Base-by-base conservation (phyloP, 2,797 vertebrate genomes). In the Megaceryle alcyon region DNA sequence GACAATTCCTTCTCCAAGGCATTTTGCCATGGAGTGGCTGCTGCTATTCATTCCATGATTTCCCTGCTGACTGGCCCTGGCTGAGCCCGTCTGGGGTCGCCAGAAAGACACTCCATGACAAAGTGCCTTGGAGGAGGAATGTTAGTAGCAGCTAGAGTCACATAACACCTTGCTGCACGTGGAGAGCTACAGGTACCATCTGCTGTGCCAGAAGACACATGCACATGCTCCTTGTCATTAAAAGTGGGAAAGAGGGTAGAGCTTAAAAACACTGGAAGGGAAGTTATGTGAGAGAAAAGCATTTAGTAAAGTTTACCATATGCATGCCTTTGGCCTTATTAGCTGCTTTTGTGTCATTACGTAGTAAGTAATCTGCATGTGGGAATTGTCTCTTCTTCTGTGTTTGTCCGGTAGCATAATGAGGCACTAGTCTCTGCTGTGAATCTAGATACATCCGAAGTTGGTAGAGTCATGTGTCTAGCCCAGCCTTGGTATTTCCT, bases 171-270 rank as follows among this genome's bases (percentile, higher is more conserved):
- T 17, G 22, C 15, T 39, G 81, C 71, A 89, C 6, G 7, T 82
- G 83, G 82, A 87, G 83, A 80, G 69, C 79, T 0, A 2, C 79
- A 91, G 92, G 89, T 95, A 46, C 90, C 90, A 89, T 87, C 88
- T 96, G 93, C 93, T 88, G 33, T 68, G 76, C 82, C 82, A 85
- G 66, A 86, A 60, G 44, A 71, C 69, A 86, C 75, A 66, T 31
- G 44, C 53, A 73, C 11, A 2, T 63, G 57, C 46, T 91, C 65
- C 79, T 69, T 86, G 35, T 90, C 77, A 22, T 91, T 94, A 35
- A 25, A 54, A 90, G 72, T 82, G 61, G 80, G 72, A 86, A 82
- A 64, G 60, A 43, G 77, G 29, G 37, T 31, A 64, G 78, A 90
- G 79, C 81, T 87, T 89, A 68, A 78, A 96, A 96, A 80, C 77